phyloP scores from a whole-genome alignment of 2,113 vertebrate genomes.

The Callithrix jacchus region DNA sequence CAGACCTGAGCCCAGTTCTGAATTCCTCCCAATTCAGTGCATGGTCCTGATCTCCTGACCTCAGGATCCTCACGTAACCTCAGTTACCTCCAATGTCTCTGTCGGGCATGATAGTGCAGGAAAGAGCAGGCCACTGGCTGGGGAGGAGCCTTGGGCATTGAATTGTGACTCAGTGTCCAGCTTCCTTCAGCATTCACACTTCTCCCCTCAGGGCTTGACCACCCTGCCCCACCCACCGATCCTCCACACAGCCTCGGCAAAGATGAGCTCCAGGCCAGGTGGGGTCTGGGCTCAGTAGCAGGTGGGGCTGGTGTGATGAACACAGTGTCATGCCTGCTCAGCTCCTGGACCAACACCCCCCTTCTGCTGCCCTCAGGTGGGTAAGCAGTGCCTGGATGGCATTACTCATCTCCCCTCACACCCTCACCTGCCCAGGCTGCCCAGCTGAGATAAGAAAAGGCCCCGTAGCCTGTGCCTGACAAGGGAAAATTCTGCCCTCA shows the following conservation, averaged over 20 bases:
- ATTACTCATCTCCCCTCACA: neutral
- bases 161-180: slow-evolving; percentile 58
- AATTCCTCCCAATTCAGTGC: neutral
- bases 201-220: slow-evolving; percentile 35
- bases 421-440: neutral
- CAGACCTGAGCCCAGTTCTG: neutral
- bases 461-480: neutral
- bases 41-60: neutral
- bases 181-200: slow-evolving; percentile 29
- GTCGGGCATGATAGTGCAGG: neutral
- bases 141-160: neutral
- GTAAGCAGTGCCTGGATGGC: neutral
- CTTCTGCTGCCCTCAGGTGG: slow-evolving; percentile 17
- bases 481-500: slow-evolving; percentile 14
- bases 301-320: neutral
- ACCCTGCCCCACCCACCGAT: slow-evolving; percentile 42
- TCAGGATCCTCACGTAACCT: neutral
- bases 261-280: neutral
- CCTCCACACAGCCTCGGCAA: neutral
- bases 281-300: neutral
- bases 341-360: no score
- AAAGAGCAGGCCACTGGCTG: neutral
- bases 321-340: neutral
- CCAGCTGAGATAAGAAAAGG: slow-evolving; percentile 56
- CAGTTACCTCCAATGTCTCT: neutral